Percentiles rank a stretch among this genome's conserved stretches.
Evolutionary conservation across 2,797 vertebrate species (phyloP).

Genomic region (Coregonus ussuriensis): DNA sequence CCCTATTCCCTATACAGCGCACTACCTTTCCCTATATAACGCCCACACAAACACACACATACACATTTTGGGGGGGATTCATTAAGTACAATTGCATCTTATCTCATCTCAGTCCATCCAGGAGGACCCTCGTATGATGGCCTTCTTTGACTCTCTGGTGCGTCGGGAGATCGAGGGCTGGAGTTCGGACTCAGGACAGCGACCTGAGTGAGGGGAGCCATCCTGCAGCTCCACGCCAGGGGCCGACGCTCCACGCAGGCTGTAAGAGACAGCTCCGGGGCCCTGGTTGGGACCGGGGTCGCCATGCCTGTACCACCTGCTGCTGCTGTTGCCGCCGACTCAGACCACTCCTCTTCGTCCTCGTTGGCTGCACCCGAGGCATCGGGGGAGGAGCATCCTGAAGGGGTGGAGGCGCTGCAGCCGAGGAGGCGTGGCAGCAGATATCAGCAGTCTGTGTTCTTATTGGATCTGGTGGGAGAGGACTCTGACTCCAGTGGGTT

Average conservation of each 20-base stretch:
- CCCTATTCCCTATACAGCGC: too few relatives aligned
- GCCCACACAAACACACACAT: too few relatives aligned
- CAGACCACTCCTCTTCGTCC: constrained; percentile 86
- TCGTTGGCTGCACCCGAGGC: constrained; percentile 75
- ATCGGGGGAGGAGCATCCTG: constrained; percentile 62
- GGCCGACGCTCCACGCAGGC: constrained; percentile 64
- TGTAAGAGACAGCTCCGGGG: constrained; percentile 8
- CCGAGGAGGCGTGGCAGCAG: constrained; percentile 64
- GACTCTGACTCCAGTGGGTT: constrained; percentile 93
- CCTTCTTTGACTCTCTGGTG: constrained; percentile 96
- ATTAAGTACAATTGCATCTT: background rate
- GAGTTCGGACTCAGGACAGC: constrained; percentile 96
- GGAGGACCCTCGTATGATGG: constrained; percentile 99
- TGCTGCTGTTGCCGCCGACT: constrained; percentile 67
- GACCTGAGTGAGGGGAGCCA: constrained; percentile 94
- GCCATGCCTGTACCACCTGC: constrained; percentile 1
- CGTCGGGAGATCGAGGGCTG: constrained; percentile 97
- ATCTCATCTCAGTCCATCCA: constrained; percentile 86
- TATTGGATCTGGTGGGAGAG: constrained; percentile 89
- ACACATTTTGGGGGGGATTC: background rate
- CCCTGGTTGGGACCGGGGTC: background rate
- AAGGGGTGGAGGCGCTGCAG: constrained; percentile 51
- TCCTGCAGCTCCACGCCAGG: constrained; percentile 90
- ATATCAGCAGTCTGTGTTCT: constrained; percentile 79
- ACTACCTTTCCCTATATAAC: too few relatives aligned